phyloP scores from a whole-genome alignment of 2,797 vertebrate species.

The Catamblyrhynchus diadema region DNA sequence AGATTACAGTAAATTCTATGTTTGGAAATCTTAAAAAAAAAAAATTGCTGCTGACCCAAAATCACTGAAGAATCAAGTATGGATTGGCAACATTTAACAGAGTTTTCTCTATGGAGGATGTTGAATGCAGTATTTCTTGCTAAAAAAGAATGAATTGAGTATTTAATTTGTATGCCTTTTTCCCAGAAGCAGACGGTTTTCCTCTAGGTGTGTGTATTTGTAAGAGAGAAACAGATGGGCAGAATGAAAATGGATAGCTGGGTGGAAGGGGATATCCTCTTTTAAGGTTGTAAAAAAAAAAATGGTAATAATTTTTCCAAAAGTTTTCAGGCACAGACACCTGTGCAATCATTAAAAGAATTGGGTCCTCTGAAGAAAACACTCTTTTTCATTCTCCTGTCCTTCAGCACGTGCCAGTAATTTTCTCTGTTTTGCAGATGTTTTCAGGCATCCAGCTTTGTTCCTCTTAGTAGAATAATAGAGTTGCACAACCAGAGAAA shows the following conservation, averaged over 20 bases:
- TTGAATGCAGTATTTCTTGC: neutral
- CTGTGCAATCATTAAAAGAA: neutral
- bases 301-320: neutral
- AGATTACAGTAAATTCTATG: neutral
- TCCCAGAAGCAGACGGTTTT: neutral
- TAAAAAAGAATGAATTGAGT: neutral
- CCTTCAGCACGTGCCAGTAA: neutral
- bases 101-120: neutral
- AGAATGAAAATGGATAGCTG: neutral
- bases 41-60: neutral
- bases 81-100: neutral
- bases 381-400: neutral
- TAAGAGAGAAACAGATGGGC: neutral
- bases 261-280: neutral
- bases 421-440: neutral
- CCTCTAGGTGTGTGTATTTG: neutral
- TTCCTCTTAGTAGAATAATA: neutral
- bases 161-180: neutral
- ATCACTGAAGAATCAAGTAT: neutral
- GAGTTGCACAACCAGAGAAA: neutral
- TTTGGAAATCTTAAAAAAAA: neutral
- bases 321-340: neutral
- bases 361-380: neutral
- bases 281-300: neutral
- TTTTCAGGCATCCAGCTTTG: neutral